A percentile compares a stretch with the other conserved stretches of the same genome.
Evolutionary conservation across 2,797 vertebrate species (phyloP).

Genomic region (Glossophaga mutica): DNA sequence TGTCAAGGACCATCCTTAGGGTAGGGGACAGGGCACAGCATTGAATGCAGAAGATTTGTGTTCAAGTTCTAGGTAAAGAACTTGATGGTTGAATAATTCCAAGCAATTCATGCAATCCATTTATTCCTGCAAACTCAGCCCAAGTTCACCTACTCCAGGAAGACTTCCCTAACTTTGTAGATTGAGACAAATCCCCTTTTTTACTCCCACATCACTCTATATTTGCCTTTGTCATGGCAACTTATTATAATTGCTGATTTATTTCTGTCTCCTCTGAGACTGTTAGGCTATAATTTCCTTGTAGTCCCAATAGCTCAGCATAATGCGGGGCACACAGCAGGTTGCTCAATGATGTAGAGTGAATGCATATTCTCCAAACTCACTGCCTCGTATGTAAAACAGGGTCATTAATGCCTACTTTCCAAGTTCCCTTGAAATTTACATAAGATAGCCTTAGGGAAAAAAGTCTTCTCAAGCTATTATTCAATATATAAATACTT

Average conservation of each 20-base stretch:
- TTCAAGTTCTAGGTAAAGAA: background rate
- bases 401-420: background rate
- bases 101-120: background rate
- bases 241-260: background rate
- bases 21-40: background rate
- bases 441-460: background rate
- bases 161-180: background rate
- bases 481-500: background rate
- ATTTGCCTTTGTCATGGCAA: background rate
- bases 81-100: background rate
- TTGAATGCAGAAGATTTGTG: background rate
- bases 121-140: background rate
- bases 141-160: background rate
- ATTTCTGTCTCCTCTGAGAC: background rate
- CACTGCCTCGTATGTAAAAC: background rate
- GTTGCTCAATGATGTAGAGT: background rate
- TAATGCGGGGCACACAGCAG: background rate
- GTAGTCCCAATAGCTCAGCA: background rate
- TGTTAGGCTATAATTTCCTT: slow-evolving; percentile 1
- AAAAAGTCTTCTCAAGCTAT: slow-evolving; percentile 9
- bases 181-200: background rate
- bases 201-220: background rate
- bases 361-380: background rate
- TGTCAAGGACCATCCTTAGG: background rate
- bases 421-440: slow-evolving; percentile 20